Evolutionary conservation across 2,113 vertebrate species (phyloP).

Genomic region (Spilogale gracilis): DNA sequence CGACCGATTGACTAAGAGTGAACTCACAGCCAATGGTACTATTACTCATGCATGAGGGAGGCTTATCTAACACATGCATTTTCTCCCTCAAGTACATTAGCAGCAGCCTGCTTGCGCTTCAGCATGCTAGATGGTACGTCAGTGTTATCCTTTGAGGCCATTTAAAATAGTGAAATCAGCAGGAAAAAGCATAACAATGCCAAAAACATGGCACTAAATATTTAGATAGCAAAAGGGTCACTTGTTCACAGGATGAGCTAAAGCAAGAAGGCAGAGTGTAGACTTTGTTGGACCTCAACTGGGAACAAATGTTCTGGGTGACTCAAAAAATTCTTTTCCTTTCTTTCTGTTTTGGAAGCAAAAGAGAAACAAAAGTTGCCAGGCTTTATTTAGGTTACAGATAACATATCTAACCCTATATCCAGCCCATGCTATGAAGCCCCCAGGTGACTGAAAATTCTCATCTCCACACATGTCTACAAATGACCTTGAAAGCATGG

Average conservation of each 20-base stretch:
- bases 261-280: background rate
- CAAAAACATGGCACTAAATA: background rate
- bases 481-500: background rate
- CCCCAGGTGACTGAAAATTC: background rate
- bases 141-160: background rate
- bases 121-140: background rate
- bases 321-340: background rate
- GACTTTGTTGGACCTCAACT: background rate
- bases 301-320: too few relatives aligned
- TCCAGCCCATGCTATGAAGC: too few relatives aligned
- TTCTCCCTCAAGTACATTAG: background rate
- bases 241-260: background rate
- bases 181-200: background rate
- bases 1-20: background rate
- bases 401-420: background rate
- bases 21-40: background rate
- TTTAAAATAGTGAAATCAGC: background rate
- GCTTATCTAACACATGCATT: background rate
- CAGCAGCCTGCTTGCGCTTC: background rate
- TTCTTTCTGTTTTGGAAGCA: too few relatives aligned
- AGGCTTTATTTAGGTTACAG: slow-evolving; percentile 76
- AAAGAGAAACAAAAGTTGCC: slow-evolving; percentile 41
- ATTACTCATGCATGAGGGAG: background rate
- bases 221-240: background rate
- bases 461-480: background rate